Evolutionary conservation across 2,888 invertebrate species (phyloP), one percentile per base, ranked within the genome.

Genomic region (Melieria crassipennis): DNA sequence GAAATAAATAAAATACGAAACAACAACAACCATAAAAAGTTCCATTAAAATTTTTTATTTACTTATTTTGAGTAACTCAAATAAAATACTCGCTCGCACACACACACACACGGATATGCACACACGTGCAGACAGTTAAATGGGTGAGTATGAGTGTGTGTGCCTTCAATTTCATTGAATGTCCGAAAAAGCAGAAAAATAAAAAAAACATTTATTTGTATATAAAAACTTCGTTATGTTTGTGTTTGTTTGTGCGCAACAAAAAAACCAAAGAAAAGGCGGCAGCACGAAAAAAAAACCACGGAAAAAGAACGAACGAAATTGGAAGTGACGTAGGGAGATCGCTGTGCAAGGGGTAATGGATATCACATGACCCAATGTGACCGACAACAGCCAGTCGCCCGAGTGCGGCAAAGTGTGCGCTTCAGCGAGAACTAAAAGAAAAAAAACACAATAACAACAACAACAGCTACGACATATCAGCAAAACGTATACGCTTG

Each of bases 341-440:
- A 30, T 30, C 30, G 3, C 30, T 30, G 30, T 30, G 30, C 30
- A 30, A 30, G 30, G 30, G 30, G 30, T 30, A 30, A 30, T 50
- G 42, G 50, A 13, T 48, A 64, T 64, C 64, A 64, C 64, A 64
- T 64, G 64, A 64, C 64, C 64, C 64, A 64, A 16, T 52, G 43
- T 65, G 45, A 43, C 65, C 13, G 42, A 65, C 56, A 65, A 52
- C 65, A 65, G 65, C 55, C 30, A 30, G 30, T 30, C 30, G 30
- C 30, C 30, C 3, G 30, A 30, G 30, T 30, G 43, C 55, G 10
- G 42, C 55, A 42, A 10, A 13, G 13, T 45, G 13, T 55, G 43
- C 55, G 30, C 30, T 30, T 30, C 9, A 64, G 9, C 52, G 9
- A 64, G 56, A 13, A 56, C 52, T 55, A 45, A 7, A 52, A 42